Base-by-base conservation (phyloP, 2,888 invertebrate species). In the Amitus sp. region DNA sequence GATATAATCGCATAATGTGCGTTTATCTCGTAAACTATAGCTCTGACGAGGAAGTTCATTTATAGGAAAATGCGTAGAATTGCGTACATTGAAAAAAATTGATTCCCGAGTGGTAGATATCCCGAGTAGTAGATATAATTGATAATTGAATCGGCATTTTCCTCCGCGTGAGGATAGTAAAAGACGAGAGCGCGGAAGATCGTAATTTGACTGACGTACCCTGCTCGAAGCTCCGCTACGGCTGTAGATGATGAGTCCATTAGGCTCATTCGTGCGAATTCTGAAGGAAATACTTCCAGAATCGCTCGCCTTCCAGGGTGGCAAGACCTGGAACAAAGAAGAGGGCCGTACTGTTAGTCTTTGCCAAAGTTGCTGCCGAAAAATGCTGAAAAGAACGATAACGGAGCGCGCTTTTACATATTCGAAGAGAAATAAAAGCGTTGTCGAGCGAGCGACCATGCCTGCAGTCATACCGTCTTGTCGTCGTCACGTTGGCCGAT, bases 221-320 rank as follows among this genome's bases (percentile, higher is more conserved):
- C 80, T 73, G 17, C 72, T 69, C 46, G 76, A 70, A 15, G 80
- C 76, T 49, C 80, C 82, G 51, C 94, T 95, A 75, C 92, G 92
- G 82, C 95, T 96, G 86, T 95, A 94, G 79, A 98, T 89, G 52
- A 98, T 89, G 68, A 98, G 87, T 18, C 98, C 98, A 77, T 97
- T 95, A 5, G 94, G 92, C 82, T 98, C 97, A 80, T 93, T 95
- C 42, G 98, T 98, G 63, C 96, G 90, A 78, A 98, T 95, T 85
- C 96, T 95, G 84, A 97, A 94, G 39, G 94, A 92, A 76, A 97
- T 91, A 20, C 92, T 93, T 61, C 96, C 96, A 19, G 91, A 89
- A 77, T 92, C 91, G 76, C 93, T 92, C 1, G 94, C 93, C 80
- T 95, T 94, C 96, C 96, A 96, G 52, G 93, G 91, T 39, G 96